Percentiles rank a stretch among this genome's conserved stretches.
phyloP scores from a whole-genome alignment of 2,113 vertebrate genomes.

The Petaurus breviceps region DNA sequence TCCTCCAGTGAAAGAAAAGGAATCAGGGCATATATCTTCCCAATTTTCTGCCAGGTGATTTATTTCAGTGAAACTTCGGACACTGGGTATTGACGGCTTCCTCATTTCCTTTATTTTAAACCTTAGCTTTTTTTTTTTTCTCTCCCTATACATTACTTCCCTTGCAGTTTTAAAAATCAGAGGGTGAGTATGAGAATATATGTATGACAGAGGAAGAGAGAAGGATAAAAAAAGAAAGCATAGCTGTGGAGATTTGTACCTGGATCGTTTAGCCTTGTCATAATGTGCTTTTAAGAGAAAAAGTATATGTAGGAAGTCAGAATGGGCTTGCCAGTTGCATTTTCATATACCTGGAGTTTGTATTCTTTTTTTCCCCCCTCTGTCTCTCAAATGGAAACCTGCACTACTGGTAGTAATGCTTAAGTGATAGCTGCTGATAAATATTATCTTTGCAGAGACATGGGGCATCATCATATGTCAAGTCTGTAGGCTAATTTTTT shows the following conservation, averaged over 20 bases:
- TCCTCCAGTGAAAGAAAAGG: constrained; percentile 29
- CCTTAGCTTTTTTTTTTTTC: background rate
- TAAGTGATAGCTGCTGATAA: constrained; percentile 83
- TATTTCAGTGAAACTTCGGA: constrained; percentile 40
- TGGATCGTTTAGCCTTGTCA: background rate
- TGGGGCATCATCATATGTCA: constrained; percentile 78
- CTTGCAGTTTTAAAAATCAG: constrained; percentile 52
- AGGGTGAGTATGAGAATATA: background rate
- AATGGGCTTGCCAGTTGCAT: constrained; percentile 41
- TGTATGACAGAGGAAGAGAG: background rate
- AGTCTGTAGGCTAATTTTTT: constrained; percentile 77
- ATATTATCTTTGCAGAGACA: constrained; percentile 80
- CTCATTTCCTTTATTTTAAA: constrained; percentile 68
- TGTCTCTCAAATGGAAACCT: constrained; percentile 65
- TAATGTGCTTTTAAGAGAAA: background rate
- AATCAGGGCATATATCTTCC: constrained; percentile 11
- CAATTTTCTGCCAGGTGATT: constrained; percentile 51
- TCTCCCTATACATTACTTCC: background rate
- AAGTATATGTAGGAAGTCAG: constrained; percentile 24
- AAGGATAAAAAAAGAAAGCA: background rate
- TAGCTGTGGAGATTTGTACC: background rate
- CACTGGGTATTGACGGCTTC: constrained; percentile 51
- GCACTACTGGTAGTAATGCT: constrained; percentile 65
- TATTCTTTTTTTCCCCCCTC: constrained; percentile 50
- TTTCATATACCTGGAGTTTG: constrained; percentile 61